Percentiles rank a stretch among this genome's conserved stretches.
These are phyloP conservation scores for Dryadula phaetusa DNA, from an alignment of 2,888 invertebrate genomes.

Conservation along the genomic window DNA sequence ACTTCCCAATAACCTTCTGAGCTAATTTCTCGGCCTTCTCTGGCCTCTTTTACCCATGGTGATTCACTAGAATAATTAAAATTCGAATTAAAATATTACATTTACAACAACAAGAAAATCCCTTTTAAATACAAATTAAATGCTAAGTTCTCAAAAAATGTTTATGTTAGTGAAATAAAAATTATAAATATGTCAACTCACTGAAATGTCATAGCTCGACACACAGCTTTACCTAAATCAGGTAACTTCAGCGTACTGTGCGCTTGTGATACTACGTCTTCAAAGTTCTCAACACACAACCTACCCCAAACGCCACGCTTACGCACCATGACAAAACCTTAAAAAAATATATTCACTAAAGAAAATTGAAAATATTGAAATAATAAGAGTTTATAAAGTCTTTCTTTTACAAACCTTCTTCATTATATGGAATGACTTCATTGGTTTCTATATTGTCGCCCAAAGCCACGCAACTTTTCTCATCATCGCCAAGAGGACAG, in stretches of 20 bases:
- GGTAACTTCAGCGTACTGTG: conserved; percentile 86
- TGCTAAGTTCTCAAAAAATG: not conserved
- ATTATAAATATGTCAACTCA: conserved; percentile 63
- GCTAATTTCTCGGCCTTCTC: conserved; percentile 69
- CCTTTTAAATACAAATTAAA: not conserved
- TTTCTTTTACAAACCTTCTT: conserved; percentile 74
- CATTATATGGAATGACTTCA: conserved; percentile 85
- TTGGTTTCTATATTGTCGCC: conserved; percentile 83
- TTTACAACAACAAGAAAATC: not conserved
- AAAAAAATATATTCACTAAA: conserved; percentile 38
- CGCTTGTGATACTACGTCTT: conserved; percentile 83
- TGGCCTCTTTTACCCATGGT: conserved; percentile 72
- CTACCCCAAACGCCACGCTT: conserved; percentile 91
- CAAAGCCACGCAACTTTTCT: conserved; percentile 89
- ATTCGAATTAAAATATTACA: not conserved
- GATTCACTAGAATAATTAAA: conserved; percentile 61
- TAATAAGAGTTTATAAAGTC: not conserved
- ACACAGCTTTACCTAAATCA: conserved; percentile 90
- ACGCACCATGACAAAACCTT: conserved; percentile 89
- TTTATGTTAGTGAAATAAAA: not conserved
- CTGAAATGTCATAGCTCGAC: conserved; percentile 90
- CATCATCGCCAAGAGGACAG: conserved; percentile 90
- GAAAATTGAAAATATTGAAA: not conserved
- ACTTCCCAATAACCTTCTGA: conserved; percentile 85
- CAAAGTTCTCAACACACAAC: conserved; percentile 88